Evolutionary conservation across 2,888 invertebrate species (phyloP).

Genomic region (Nudaria mundana): DNA sequence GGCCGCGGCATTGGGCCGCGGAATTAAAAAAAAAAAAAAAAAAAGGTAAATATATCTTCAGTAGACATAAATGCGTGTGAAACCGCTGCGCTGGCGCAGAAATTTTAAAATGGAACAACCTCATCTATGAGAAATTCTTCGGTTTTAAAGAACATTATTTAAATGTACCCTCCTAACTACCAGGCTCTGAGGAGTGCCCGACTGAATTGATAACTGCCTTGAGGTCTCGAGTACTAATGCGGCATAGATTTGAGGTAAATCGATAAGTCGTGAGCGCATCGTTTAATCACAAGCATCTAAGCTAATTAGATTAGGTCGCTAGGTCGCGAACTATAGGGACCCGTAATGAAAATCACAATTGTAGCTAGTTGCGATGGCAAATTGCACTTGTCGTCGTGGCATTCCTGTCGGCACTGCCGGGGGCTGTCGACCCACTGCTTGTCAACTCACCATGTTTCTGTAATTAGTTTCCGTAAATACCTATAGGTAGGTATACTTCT

Average conservation of each 20-base stretch:
- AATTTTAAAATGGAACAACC: no score
- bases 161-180: no score
- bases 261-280: conserved; percentile 72
- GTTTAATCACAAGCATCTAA: conserved; percentile 78
- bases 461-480: conserved; percentile 31
- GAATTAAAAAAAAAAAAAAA: no score
- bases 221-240: conserved; percentile 66
- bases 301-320: conserved; percentile 79
- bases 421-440: conserved; percentile 41
- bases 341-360: conserved; percentile 77
- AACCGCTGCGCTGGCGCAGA: no score
- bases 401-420: conserved; percentile 54
- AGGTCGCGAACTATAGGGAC: conserved; percentile 73
- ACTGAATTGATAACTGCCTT: conserved; percentile 57
- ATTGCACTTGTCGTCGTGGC: conserved; percentile 67
- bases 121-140: no score
- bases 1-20: no score
- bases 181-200: conserved; percentile 38
- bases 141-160: no score
- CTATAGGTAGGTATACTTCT: no score
- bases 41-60: no score
- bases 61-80: no score
- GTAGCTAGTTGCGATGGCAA: conserved; percentile 67
- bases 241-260: conserved; percentile 72
- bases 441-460: conserved; percentile 36